Evolutionary conservation across 1,140 invertebrate species (phyloP).

Genomic region (Monochamus saltuarius): DNA sequence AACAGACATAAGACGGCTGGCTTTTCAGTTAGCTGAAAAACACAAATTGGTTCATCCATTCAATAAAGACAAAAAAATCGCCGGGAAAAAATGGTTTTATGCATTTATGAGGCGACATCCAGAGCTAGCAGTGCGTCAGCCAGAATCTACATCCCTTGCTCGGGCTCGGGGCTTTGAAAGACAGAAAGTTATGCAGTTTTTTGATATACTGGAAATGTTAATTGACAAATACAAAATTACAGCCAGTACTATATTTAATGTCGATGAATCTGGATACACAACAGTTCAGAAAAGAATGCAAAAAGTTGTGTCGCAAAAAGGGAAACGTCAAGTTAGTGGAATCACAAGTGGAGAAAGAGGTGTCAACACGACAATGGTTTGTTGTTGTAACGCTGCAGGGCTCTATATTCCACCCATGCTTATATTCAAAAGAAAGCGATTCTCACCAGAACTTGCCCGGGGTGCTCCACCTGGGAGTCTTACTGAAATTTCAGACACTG

Average conservation of each 20-base stretch:
- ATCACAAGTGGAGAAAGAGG: no score
- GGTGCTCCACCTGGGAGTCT: constrained; percentile 1
- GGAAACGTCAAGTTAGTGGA: constrained; percentile 1
- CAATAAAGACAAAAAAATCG: constrained; percentile 22
- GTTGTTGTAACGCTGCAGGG: background rate
- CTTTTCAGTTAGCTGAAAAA: constrained; percentile 3
- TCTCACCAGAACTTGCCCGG: background rate
- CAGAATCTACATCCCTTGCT: background rate
- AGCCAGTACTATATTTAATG: constrained; percentile 1
- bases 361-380: background rate
- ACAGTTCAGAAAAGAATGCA: constrained; percentile 1
- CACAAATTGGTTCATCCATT: background rate
- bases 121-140: constrained; percentile 30
- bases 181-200: constrained; percentile 4
- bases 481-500: constrained; percentile 2
- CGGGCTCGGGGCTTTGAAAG: background rate
- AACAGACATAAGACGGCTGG: constrained; percentile 31
- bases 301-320: background rate
- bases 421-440: constrained; percentile 1
- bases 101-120: constrained; percentile 48
- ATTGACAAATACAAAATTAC: constrained; percentile 1
- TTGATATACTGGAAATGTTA: constrained; percentile 1
- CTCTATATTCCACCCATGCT: background rate
- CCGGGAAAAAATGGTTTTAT: constrained; percentile 14
- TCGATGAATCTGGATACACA: constrained; percentile 1